A percentile compares a stretch with the other conserved stretches of the same genome.
Evolutionary conservation across 2,113 vertebrate species (phyloP).

Genomic region (Pleuronectes platessa): DNA sequence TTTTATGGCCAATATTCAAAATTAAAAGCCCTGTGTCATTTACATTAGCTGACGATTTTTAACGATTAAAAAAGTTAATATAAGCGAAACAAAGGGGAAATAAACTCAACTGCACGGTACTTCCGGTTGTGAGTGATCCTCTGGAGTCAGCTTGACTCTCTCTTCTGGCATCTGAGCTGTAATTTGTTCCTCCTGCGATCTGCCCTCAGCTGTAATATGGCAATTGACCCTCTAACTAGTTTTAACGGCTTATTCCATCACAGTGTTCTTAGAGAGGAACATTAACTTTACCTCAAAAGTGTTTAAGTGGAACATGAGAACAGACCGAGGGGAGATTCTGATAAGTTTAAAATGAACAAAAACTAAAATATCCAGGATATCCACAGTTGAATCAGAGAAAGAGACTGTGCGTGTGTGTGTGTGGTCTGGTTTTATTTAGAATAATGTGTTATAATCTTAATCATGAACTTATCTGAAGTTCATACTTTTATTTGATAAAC

Average conservation of each 20-base stretch:
- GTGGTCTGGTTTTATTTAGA: too few relatives aligned
- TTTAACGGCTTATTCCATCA: background rate
- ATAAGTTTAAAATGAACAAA: background rate
- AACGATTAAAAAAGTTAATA: too few relatives aligned
- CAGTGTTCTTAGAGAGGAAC: background rate
- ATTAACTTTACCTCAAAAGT: background rate
- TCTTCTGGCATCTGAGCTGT: conserved; percentile 22
- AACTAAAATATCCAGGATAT: background rate
- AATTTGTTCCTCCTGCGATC: background rate
- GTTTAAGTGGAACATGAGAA: background rate
- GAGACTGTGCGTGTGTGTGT: too few relatives aligned
- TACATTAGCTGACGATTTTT: too few relatives aligned
- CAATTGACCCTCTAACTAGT: background rate
- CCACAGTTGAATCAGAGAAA: background rate
- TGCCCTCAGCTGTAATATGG: background rate
- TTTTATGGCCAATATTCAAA: too few relatives aligned
- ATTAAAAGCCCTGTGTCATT: too few relatives aligned
- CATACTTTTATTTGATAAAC: background rate
- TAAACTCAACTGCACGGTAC: background rate
- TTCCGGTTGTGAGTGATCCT: conserved; percentile 18
- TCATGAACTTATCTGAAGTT: background rate
- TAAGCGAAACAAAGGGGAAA: too few relatives aligned
- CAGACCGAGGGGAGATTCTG: background rate
- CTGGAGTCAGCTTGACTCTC: conserved; percentile 21
- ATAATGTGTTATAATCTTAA: too few relatives aligned